phyloP scores from a whole-genome alignment of 23 tunicate species.

The Trididemnum nubilum region DNA sequence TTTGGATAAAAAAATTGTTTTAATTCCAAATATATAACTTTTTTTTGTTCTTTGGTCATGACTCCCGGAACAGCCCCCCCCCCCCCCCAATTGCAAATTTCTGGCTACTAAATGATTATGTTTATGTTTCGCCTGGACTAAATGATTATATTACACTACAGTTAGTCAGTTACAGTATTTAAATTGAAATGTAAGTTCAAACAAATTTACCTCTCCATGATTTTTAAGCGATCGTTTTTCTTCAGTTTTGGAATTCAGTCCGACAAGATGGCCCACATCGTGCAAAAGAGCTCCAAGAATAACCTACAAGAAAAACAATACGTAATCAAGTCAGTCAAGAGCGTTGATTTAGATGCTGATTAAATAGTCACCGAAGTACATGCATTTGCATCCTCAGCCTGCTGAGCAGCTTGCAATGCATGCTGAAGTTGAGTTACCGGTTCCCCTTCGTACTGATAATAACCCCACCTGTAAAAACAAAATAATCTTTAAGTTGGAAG shows the following conservation, averaged over 20 bases:
- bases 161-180: no score
- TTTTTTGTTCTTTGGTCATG: no score
- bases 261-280: constrained; percentile 58
- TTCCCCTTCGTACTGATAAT: constrained; percentile 54
- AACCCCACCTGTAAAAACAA: constrained; percentile 43
- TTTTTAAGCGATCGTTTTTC: constrained; percentile 19
- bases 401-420: constrained; percentile 53
- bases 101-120: no score
- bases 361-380: neutral
- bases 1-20: no score
- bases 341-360: neutral
- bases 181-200: no score
- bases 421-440: constrained; percentile 54
- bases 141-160: no score
- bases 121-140: no score
- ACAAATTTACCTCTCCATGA: constrained; percentile 39
- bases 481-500: no score
- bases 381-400: constrained; percentile 45
- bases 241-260: constrained; percentile 26
- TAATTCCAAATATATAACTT: no score
- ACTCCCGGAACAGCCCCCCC: no score
- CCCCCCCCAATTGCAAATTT: no score
- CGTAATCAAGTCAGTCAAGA: neutral
- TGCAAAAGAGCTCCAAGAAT: constrained; percentile 64
- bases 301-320: constrained; percentile 20